phyloP scores from a whole-genome alignment of 2,113 vertebrate genomes.

The Meleagris gallopavo region DNA sequence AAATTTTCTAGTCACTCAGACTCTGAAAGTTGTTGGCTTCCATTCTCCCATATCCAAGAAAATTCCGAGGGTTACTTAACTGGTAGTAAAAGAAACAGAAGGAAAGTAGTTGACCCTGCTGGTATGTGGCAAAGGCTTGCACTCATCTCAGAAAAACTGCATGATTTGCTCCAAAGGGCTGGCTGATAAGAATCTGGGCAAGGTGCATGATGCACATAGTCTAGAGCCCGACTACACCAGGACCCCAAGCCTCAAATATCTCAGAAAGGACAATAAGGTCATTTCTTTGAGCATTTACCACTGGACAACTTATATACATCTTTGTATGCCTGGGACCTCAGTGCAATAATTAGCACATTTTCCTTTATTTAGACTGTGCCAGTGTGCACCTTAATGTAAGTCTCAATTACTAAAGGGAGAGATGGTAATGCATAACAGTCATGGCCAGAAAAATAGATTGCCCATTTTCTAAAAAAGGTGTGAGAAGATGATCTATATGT shows the following conservation, averaged over 20 bases:
- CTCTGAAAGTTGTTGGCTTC: neutral
- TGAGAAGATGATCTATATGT: neutral
- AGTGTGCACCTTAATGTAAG: neutral
- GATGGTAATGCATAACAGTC: neutral
- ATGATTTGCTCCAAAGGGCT: neutral
- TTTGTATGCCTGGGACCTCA: neutral
- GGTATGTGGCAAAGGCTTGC: neutral
- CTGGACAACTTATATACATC: accelerated
- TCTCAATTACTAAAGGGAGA: neutral
- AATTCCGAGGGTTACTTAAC: neutral
- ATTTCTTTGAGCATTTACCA: neutral
- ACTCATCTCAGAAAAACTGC: accelerated
- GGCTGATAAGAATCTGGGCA: neutral
- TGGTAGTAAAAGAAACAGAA: neutral
- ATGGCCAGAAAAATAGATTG: neutral
- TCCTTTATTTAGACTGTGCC: neutral
- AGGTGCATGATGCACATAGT: accelerated
- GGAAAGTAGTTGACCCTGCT: neutral
- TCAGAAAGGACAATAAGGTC: neutral
- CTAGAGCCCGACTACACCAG: neutral
- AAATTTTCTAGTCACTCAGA: neutral
- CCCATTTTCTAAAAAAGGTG: neutral
- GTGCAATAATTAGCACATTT: neutral
- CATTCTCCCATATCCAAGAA: neutral
- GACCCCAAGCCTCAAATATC: neutral